Evolutionary conservation across 2,888 invertebrate species (phyloP).

Genomic region (Andricus curvator): DNA sequence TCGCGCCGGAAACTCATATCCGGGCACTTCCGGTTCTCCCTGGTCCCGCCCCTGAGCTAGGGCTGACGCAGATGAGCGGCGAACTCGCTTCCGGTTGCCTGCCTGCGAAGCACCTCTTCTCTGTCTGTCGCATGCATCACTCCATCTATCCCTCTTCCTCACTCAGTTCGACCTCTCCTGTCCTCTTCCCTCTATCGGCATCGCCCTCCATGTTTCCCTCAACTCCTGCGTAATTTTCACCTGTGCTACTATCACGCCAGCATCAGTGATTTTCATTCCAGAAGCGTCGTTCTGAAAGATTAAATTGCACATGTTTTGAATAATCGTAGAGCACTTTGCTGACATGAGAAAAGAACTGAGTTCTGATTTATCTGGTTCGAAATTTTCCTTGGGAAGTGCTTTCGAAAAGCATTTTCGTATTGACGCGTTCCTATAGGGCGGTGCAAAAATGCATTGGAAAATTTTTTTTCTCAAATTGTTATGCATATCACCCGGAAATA

Average conservation of each 20-base stretch:
- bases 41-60: conserved; percentile 60
- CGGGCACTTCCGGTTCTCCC: conserved; percentile 80
- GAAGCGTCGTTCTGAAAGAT: conserved; percentile 33
- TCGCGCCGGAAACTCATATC: conserved; percentile 93
- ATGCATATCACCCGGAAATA: too few species aligned
- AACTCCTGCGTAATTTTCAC: conserved; percentile 37
- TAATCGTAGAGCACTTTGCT: neutral
- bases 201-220: neutral
- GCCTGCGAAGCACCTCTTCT: conserved; percentile 38
- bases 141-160: neutral
- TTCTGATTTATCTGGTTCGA: neutral
- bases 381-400: neutral
- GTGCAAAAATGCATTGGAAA: too few species aligned
- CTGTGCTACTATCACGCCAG: conserved; percentile 23
- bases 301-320: conserved; percentile 36
- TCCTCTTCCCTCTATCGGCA: conserved; percentile 12
- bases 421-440: too few species aligned
- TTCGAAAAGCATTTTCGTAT: neutral
- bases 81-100: conserved; percentile 71
- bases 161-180: conserved; percentile 15
- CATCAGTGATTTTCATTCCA: conserved; percentile 36
- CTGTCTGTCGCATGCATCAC: conserved; percentile 15
- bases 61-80: conserved; percentile 71
- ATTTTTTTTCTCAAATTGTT: too few species aligned
- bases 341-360: neutral